These are phyloP conservation scores for Crematogaster levior DNA, from an alignment of 2,888 invertebrate genomes.

Conservation along the genomic window DNA sequence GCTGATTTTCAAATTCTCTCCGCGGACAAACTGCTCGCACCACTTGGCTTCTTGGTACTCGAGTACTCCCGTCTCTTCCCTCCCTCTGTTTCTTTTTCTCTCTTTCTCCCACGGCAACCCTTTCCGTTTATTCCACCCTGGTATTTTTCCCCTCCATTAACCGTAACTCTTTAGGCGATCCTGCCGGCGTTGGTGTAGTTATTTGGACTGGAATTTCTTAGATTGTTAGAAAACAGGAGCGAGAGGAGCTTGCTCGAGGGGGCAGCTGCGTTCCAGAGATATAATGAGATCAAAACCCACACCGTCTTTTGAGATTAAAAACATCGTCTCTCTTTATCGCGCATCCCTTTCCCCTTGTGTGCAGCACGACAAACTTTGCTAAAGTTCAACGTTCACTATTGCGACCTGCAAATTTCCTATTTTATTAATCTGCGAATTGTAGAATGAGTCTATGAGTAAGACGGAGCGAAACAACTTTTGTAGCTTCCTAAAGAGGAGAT, in stretches of 20 bases:
- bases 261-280: slow-evolving; percentile 61
- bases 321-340: slow-evolving; percentile 41
- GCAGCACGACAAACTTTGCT: slow-evolving; percentile 21
- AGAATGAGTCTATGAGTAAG: slow-evolving; percentile 16
- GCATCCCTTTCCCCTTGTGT: not conserved
- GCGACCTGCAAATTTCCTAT: slow-evolving; percentile 3
- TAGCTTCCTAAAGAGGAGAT: not conserved
- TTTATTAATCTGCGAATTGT: not conserved
- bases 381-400: slow-evolving; percentile 18
- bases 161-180: slow-evolving; percentile 70
- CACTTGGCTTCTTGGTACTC: slow-evolving; percentile 40
- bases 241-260: slow-evolving; percentile 25
- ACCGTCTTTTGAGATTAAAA: slow-evolving; percentile 70
- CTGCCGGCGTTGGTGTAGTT: slow-evolving; percentile 60
- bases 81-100: not conserved
- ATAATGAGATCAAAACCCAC: slow-evolving; percentile 75
- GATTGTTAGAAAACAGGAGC: slow-evolving; percentile 68
- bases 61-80: slow-evolving; percentile 33
- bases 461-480: slow-evolving; percentile 6
- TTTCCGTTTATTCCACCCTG: slow-evolving; percentile 29
- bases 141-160: slow-evolving; percentile 73
- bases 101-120: slow-evolving; percentile 18
- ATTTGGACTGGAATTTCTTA: slow-evolving; percentile 73
- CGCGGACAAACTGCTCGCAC: slow-evolving; percentile 48
- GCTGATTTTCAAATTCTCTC: slow-evolving; percentile 71